phyloP scores from a whole-genome alignment of 2,888 invertebrate genomes.

The Abrostola tripartita region DNA sequence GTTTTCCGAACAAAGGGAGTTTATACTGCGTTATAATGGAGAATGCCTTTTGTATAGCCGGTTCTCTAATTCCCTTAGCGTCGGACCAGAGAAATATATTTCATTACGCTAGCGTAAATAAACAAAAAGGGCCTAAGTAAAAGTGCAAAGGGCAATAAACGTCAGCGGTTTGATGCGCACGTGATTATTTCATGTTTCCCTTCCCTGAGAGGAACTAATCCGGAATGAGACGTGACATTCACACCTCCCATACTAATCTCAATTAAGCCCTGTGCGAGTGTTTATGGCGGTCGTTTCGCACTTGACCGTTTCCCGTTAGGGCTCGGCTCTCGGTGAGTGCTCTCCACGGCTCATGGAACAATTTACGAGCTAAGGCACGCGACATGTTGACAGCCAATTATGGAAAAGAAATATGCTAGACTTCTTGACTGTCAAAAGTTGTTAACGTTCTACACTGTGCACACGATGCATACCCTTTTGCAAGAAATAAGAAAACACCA shows the following conservation, averaged over 20 bases:
- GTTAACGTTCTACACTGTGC: neutral
- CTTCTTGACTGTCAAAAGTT: slow-evolving; percentile 4
- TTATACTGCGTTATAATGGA: slow-evolving; percentile 5
- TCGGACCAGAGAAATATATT: slow-evolving; percentile 21
- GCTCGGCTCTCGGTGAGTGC: slow-evolving; percentile 37
- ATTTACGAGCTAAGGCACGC: slow-evolving; percentile 45
- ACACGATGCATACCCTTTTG: no score
- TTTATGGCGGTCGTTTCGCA: slow-evolving; percentile 56
- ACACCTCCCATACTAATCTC: slow-evolving; percentile 54
- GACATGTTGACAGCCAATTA: slow-evolving; percentile 36
- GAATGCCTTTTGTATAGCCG: slow-evolving; percentile 20
- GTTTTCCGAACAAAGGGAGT: slow-evolving; percentile 27
- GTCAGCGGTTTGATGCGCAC: slow-evolving; percentile 39
- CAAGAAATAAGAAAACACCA: neutral
- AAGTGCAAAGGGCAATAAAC: slow-evolving; percentile 43
- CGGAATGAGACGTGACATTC: slow-evolving; percentile 37
- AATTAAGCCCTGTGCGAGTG: slow-evolving; percentile 48
- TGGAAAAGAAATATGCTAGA: slow-evolving; percentile 29
- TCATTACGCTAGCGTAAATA: slow-evolving; percentile 21
- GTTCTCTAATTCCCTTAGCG: slow-evolving; percentile 16
- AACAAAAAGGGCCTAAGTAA: slow-evolving; percentile 17
- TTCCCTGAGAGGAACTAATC: slow-evolving; percentile 39
- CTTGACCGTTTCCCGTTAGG: slow-evolving; percentile 56
- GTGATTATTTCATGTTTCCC: slow-evolving; percentile 46
- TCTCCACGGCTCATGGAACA: slow-evolving; percentile 31